Conservation (phyloP, 1,140 invertebrate genomes). For the Bombus superbus region DNA sequence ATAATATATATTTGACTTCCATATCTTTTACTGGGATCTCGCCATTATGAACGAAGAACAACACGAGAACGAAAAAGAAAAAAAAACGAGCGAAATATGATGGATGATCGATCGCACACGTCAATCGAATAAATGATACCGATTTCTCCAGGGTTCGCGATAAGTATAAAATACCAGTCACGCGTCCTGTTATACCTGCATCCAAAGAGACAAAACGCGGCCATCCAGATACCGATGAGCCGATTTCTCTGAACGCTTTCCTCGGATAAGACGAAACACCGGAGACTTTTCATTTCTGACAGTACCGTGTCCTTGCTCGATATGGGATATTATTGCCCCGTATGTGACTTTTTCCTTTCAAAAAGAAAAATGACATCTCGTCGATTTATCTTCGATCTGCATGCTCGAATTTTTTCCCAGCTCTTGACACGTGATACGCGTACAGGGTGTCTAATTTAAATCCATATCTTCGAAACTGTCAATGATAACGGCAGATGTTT, state of each 20-base stretch:
- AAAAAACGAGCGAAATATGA: not conserved
- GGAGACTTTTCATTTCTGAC: conserved; percentile 7
- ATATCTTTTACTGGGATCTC: not conserved
- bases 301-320: not conserved
- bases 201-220: conserved; percentile 19
- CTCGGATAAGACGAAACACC: not conserved
- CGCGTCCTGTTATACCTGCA: conserved; percentile 35
- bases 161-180: conserved; percentile 37
- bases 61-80: not conserved
- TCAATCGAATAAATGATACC: conserved; percentile 42
- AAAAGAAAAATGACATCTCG: too few species aligned
- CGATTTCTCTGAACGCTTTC: conserved; percentile 24
- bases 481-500: not conserved
- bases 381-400: not conserved
- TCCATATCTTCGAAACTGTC: not conserved
- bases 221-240: not conserved
- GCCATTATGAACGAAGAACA: conserved; percentile 1
- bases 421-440: not conserved
- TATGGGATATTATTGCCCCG: not conserved
- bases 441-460: not conserved
- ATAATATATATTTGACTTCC: not conserved
- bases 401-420: not conserved
- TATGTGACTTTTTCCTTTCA: not conserved
- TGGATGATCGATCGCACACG: conserved; percentile 13
- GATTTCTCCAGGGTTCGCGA: conserved; percentile 12